Evolutionary conservation across 2,888 invertebrate genomes (phyloP).

Genomic region (Axea sp.): DNA sequence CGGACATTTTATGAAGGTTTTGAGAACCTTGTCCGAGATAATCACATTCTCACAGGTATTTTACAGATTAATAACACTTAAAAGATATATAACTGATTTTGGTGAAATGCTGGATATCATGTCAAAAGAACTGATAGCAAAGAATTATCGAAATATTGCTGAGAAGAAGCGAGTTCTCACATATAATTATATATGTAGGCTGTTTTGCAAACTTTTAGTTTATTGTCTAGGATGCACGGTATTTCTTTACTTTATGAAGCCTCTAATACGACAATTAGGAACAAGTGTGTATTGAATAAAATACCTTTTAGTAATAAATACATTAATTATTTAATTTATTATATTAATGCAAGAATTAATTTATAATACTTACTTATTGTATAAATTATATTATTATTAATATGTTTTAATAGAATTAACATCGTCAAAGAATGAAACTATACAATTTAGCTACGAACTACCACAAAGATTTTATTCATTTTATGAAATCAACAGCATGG

Average conservation of each 20-base stretch:
- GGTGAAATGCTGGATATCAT: slow-evolving; percentile 60
- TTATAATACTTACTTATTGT: no score
- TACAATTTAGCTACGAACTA: slow-evolving; percentile 29
- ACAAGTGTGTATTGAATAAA: neutral
- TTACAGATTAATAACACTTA: slow-evolving; percentile 58
- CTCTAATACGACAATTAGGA: slow-evolving; percentile 58
- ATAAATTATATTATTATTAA: no score
- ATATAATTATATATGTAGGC: slow-evolving; percentile 50
- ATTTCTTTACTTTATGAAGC: slow-evolving; percentile 59
- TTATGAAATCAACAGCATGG: slow-evolving; percentile 47
- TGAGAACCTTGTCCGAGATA: slow-evolving; percentile 48
- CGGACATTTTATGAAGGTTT: slow-evolving; percentile 42
- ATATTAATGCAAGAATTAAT: no score
- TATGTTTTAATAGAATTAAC: slow-evolving; percentile 18
- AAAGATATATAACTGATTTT: slow-evolving; percentile 55
- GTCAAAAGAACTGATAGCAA: slow-evolving; percentile 35
- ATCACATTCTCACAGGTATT: slow-evolving; percentile 65
- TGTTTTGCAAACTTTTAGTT: slow-evolving; percentile 56
- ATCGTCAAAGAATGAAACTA: slow-evolving; percentile 5
- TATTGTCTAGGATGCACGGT: slow-evolving; percentile 56
- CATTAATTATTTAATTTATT: no score
- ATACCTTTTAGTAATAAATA: no score
- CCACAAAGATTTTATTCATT: slow-evolving; percentile 59
- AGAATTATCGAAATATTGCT: slow-evolving; percentile 43
- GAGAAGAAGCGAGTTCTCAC: slow-evolving; percentile 54